Percentiles rank a stretch among this genome's conserved stretches.
phyloP scores from a whole-genome alignment of 2,113 vertebrate genomes.

The Meriones unguiculatus region DNA sequence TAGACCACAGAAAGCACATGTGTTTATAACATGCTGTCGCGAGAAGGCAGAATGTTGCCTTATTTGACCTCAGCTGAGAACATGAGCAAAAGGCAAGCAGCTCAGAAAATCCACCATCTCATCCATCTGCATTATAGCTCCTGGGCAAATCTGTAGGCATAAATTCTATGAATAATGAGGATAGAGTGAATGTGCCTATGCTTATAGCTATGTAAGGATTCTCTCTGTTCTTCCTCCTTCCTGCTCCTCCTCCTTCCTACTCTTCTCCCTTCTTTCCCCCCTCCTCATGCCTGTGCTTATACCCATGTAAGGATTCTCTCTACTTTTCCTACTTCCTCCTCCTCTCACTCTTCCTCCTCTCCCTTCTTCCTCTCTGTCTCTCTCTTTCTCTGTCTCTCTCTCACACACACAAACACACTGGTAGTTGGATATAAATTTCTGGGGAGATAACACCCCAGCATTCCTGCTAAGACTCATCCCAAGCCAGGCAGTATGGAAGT shows the following conservation, averaged over 20 bases:
- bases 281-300: fast-evolving
- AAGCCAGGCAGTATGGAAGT: neutral
- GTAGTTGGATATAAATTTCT: fast-evolving
- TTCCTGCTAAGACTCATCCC: neutral
- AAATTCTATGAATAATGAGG: neutral
- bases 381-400: neutral
- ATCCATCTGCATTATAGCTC: neutral
- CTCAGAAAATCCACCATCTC: fast-evolving
- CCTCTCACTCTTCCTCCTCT: neutral
- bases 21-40: neutral
- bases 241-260: too few relatives aligned
- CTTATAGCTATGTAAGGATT: neutral
- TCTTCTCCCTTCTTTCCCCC: neutral
- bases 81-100: fast-evolving
- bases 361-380: neutral
- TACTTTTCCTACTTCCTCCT: neutral
- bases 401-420: neutral
- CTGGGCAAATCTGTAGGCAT: neutral
- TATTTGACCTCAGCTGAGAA: neutral
- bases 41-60: neutral
- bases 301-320: neutral
- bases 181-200: fast-evolving
- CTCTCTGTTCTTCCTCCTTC: neutral
- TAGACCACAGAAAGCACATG: neutral
- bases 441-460: fast-evolving